Evolutionary conservation across 1,140 invertebrate genomes (phyloP), one percentile per base, ranked within the genome.

Genomic region (Ditylenchus dipsaci): DNA sequence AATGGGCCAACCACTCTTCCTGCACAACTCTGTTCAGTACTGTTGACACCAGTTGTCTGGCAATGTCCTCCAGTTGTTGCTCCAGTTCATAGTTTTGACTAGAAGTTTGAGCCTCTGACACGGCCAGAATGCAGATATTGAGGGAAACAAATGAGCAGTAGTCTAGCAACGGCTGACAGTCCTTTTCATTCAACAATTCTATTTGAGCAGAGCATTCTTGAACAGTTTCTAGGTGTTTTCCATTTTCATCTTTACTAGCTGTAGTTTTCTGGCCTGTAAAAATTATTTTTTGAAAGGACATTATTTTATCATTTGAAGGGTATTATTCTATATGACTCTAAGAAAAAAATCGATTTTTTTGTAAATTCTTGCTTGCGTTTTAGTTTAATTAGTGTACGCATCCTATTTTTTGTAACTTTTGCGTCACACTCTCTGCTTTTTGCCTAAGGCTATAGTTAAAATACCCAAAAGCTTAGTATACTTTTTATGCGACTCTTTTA

Each of bases 101-200:
- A 7, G 26, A 33, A 19, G 45, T 11, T 1, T 9, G 43, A 53
- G 27, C 21, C 15, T 45, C 33, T 5, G 53, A n/a, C 15, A 42
- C 33, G n/a, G 67, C 67, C 30, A 60, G 29, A 21, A 68, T 59
- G 49, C 67, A 61, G 65, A 68, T 68, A n/a, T 38, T 61, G n/a
- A 61, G 33, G 23, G 67, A 26, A 23, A 68, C 29, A 29, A 45
- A 61, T 9, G 59, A 59, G 26, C 59, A 47, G 49, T 68, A 68
- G 30, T 60, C 27, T 7, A 53, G 17, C 47, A 66, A 66, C 17
- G 27, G 33, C 33, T 38, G 33, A 33, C 21, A 9, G 33, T 61
- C 33, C 11, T 0, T 0, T 11, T 61, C 33, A 1, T 23, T 21
- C 21, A 9, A 17, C 19, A 33, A 21, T 29, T 1, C 21, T 27